These are phyloP conservation scores for Uloborus plumipes DNA, from an alignment of 2,888 invertebrate genomes.

Conservation along the genomic window DNA sequence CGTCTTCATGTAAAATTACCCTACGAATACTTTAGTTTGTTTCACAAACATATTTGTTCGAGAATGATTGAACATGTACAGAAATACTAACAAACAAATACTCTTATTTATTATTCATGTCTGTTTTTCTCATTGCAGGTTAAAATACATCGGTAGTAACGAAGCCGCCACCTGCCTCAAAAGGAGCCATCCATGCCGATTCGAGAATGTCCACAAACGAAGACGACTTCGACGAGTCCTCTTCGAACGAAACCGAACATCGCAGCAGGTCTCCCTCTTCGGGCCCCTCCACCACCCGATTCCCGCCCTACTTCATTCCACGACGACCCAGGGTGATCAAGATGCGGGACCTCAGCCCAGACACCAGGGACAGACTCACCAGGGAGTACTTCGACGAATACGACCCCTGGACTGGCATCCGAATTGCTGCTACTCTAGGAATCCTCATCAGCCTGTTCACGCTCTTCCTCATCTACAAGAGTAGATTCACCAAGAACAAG, in stretches of 20 bases:
- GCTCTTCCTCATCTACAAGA: constrained; percentile 90
- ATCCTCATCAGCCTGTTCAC: constrained; percentile 93
- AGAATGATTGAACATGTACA: no score
- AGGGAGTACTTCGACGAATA: constrained; percentile 87
- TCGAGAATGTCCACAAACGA: constrained; percentile 18
- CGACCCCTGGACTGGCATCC: constrained; percentile 93
- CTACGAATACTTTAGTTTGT: no score
- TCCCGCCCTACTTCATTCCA: constrained; percentile 45
- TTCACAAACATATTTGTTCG: no score
- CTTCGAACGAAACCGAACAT: constrained; percentile 21
- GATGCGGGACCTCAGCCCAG: constrained; percentile 59
- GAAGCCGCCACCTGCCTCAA: no score
- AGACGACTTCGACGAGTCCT: constrained; percentile 22
- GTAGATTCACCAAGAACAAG: constrained; percentile 75
- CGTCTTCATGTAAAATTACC: no score
- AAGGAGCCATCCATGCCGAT: constrained; percentile 1
- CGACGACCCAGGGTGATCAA: constrained; percentile 45
- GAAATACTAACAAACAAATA: no score
- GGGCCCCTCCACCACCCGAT: not conserved
- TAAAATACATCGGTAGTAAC: no score
- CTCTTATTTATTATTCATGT: no score
- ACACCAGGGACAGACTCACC: constrained; percentile 31
- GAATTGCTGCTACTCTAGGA: constrained; percentile 91
- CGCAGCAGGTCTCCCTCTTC: constrained; percentile 2
- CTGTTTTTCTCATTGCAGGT: no score